phyloP scores from a whole-genome alignment of 2,888 invertebrate genomes.

The Pachymerium ferrugineum region DNA sequence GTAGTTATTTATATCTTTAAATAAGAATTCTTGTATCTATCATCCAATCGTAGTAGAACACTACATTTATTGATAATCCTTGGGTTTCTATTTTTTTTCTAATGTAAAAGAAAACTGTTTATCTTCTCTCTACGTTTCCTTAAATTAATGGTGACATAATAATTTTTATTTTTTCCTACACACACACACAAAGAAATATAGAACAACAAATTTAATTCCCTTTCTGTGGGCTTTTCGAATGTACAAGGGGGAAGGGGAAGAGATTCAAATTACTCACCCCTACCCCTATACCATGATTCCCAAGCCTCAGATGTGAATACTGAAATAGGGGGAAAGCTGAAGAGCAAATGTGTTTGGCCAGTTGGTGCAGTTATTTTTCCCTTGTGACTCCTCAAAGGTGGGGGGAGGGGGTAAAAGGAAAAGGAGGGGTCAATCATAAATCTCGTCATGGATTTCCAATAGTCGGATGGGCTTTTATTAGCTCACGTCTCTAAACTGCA shows the following conservation, averaged over 20 bases:
- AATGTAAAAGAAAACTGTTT: background rate
- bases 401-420: background rate
- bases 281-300: background rate
- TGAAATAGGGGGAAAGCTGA: background rate
- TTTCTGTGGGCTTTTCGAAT: background rate
- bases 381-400: too few relatives aligned
- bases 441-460: conserved; percentile 8
- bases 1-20: too few relatives aligned
- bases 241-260: background rate
- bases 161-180: background rate
- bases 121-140: background rate
- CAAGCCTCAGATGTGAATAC: background rate
- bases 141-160: background rate
- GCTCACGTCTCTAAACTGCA: background rate
- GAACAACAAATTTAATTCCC: background rate
- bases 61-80: background rate
- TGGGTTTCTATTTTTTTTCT: background rate
- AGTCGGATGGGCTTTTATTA: background rate
- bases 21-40: too few relatives aligned
- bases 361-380: background rate
- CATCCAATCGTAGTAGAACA: too few relatives aligned
- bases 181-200: background rate
- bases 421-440: conserved; percentile 13
- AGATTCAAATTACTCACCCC: background rate
- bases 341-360: background rate